Evolutionary conservation across 2,797 vertebrate genomes (phyloP), one percentile per base, ranked within the genome.

Genomic region (Ptychadena robeensis): DNA sequence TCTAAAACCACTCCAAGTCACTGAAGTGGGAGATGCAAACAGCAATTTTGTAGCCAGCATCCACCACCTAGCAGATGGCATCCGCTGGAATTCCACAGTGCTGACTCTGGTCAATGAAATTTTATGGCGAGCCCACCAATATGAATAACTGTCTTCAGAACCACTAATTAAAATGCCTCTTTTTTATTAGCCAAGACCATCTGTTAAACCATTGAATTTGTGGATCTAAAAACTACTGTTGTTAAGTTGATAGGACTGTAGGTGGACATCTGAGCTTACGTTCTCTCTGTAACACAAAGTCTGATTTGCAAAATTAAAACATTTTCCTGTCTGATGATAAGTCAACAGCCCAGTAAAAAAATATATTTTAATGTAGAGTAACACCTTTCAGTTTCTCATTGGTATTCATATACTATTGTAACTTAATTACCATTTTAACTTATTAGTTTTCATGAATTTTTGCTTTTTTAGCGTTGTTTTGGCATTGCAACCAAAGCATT

Each of bases 61-160:
- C 89, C 91, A 89, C 91, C 91, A 92, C 91, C 91, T 93, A 93
- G 93, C 96, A 97, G 95, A 96, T 97, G 96, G 95, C 91, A 93
- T 89, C 92, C 93, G 91, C 92, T 94, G 92, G 89, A 93, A 95
- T 93, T 93, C 92, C 91, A 88, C 90, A 87, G 86, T 85, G 88
- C 89, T 89, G 88, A 91, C 91, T 88, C 91, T 87, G 89, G 89
- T 90, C 93, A 91, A 89, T 91, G 93, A 94, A 95, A 95, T 89
- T 92, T 94, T 94, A 94, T 91, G 88, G 88, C 90, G 88, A 78
- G 70, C 88, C 91, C 91, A 90, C 88, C 82, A 89, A 93, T 91
- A 90, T 94, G 91, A 94, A 94, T 92, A 93, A 95, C 94, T 88
- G 88, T 94, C 94, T 94, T 94, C 89, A 93, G 94, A 95, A 88